Percentiles rank a stretch among this genome's conserved stretches.
phyloP scores from a whole-genome alignment of 2,113 vertebrate genomes.

The Nettapus auritus region DNA sequence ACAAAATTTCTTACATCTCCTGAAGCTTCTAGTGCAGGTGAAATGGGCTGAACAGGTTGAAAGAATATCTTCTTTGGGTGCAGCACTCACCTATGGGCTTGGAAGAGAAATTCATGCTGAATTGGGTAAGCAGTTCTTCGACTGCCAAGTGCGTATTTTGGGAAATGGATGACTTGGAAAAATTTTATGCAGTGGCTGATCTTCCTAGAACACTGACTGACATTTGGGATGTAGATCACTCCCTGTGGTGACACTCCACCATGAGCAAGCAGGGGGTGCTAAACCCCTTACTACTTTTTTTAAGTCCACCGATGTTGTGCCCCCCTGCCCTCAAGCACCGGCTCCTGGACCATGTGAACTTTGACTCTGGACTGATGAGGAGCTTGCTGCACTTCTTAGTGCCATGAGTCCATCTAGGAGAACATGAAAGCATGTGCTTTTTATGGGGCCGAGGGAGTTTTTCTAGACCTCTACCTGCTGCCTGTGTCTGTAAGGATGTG shows the following conservation, averaged over 20 bases:
- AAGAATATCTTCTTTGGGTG: not conserved
- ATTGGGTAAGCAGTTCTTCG: not conserved
- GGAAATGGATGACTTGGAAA: not conserved
- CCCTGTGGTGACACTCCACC: not conserved
- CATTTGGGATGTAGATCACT: not conserved
- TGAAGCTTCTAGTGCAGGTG: not conserved
- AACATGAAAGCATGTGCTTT: rapidly evolving
- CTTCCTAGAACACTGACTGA: not conserved
- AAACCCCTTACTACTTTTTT: not conserved
- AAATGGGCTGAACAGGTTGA: not conserved
- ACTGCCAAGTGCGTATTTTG: not conserved
- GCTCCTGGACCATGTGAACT: not conserved
- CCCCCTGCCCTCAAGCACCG: not conserved
- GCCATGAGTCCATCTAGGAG: not conserved
- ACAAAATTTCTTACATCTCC: not conserved
- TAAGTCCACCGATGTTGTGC: not conserved
- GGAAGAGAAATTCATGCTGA: not conserved
- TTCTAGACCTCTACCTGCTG: not conserved
- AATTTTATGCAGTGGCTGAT: not conserved
- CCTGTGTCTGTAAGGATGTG: not conserved
- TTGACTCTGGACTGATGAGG: not conserved
- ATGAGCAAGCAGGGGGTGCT: not conserved
- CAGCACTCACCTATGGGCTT: not conserved
- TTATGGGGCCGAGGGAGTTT: not conserved
- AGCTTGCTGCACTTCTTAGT: not conserved